Evolutionary conservation across 2,888 invertebrate species (phyloP).

Genomic region (Callyntrura sp.): DNA sequence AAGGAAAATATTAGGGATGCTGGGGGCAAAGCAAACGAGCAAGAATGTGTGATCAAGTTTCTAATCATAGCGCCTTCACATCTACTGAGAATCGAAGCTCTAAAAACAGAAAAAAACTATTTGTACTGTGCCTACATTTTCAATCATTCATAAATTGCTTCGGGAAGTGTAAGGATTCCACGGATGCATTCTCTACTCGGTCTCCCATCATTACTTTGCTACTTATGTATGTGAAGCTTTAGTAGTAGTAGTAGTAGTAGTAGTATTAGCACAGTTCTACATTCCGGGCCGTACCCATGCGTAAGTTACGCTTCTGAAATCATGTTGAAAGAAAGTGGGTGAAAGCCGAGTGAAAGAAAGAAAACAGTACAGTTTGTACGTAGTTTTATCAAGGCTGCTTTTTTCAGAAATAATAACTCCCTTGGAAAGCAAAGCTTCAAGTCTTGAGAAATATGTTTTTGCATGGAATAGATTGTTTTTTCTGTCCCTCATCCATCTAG

Average conservation of each 20-base stretch:
- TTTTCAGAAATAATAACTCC: constrained; percentile 11
- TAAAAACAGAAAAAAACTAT: constrained; percentile 28
- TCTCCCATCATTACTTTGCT: not conserved
- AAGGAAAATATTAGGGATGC: not conserved
- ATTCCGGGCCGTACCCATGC: not conserved
- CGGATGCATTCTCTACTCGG: constrained; percentile 4
- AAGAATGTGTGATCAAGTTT: constrained; percentile 61
- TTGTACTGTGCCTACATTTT: not conserved
- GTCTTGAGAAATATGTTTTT: constrained; percentile 51
- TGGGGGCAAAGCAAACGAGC: not conserved
- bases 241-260: constrained; percentile 46
- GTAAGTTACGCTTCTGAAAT: not conserved
- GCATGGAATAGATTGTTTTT: constrained; percentile 57
- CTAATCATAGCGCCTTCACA: constrained; percentile 37
- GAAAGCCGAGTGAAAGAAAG: constrained; percentile 26
- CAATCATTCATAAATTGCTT: constrained; percentile 61
- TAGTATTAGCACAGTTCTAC: constrained; percentile 62
- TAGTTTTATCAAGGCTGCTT: constrained; percentile 7
- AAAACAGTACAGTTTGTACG: constrained; percentile 1
- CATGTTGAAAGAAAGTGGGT: not conserved
- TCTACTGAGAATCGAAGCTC: constrained; percentile 11
- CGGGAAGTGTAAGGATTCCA: constrained; percentile 38
- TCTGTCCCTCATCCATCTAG: constrained; percentile 15
- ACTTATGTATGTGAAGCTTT: constrained; percentile 15
- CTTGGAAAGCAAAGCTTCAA: constrained; percentile 4